These are phyloP conservation scores for Spialia ferax DNA, from an alignment of 2,888 invertebrate genomes.

Conservation along the genomic window DNA sequence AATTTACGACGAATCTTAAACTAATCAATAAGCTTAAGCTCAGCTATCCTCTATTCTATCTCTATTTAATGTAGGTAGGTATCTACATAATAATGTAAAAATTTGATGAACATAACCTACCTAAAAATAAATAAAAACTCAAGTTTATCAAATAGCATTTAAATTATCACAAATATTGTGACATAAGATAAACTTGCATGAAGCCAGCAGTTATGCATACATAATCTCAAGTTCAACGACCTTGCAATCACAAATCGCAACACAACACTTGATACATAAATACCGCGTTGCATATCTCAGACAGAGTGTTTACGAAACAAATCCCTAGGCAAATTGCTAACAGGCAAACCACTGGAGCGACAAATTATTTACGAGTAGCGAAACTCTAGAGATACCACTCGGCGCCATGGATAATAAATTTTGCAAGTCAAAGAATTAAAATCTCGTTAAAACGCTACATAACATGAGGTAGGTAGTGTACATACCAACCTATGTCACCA, in stretches of 20 bases:
- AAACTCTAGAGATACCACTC: constrained; percentile 57
- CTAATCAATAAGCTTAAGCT: too few relatives aligned
- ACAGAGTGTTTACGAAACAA: constrained; percentile 29
- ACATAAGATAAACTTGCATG: neutral
- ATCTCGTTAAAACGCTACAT: constrained; percentile 73
- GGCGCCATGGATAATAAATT: constrained; percentile 74
- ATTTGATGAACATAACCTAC: too few relatives aligned
- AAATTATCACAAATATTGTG: neutral
- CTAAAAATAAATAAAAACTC: too few relatives aligned
- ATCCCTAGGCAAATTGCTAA: constrained; percentile 37
- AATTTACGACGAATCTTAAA: too few relatives aligned
- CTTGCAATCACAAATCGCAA: constrained; percentile 11
- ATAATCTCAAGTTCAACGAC: constrained; percentile 5
- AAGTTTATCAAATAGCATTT: too few relatives aligned
- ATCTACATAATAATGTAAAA: too few relatives aligned
- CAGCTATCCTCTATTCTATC: too few relatives aligned
- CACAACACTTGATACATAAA: constrained; percentile 42
- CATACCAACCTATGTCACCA: neutral
- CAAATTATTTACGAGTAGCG: constrained; percentile 61
- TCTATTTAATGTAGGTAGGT: too few relatives aligned
- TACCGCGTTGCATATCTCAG: constrained; percentile 52
- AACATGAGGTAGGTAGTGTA: constrained; percentile 51
- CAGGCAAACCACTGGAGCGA: constrained; percentile 44
- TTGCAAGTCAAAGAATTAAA: constrained; percentile 73
- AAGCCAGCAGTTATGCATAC: neutral